Evolutionary conservation across 2,888 invertebrate genomes (phyloP).

Genomic region (Chelonus formosanus): DNA sequence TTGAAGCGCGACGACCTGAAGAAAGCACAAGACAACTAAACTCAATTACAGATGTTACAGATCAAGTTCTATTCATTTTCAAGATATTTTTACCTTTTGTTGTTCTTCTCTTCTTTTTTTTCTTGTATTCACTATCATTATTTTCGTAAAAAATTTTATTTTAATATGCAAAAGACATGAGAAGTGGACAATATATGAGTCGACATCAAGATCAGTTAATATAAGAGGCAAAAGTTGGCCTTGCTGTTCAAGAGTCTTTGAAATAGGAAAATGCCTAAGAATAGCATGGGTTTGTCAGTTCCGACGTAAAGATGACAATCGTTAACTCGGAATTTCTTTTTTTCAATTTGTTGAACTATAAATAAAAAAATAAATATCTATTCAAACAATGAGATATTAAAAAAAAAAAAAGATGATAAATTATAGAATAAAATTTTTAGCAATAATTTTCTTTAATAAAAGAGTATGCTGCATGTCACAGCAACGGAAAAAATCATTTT

Average conservation of each 20-base stretch:
- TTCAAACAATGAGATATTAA: too few relatives aligned
- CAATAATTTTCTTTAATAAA: too few relatives aligned
- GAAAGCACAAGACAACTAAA: conserved; percentile 54
- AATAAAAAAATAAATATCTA: too few relatives aligned
- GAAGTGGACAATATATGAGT: conserved; percentile 30
- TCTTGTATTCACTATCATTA: conserved; percentile 39
- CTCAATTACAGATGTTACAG: conserved; percentile 63
- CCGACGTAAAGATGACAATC: too few relatives aligned
- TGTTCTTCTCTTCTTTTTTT: conserved; percentile 32
- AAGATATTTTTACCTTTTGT: conserved; percentile 28
- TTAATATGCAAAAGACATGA: conserved; percentile 35
- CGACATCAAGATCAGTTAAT: conserved; percentile 1
- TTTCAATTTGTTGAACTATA: too few relatives aligned
- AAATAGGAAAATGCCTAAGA: too few relatives aligned
- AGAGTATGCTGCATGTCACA: too few relatives aligned
- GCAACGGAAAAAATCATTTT: too few relatives aligned
- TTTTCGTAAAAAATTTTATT: conserved; percentile 35
- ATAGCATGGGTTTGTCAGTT: too few relatives aligned
- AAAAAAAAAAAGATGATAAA: too few relatives aligned
- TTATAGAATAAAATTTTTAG: too few relatives aligned
- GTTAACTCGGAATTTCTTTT: too few relatives aligned
- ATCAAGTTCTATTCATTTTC: conserved; percentile 31
- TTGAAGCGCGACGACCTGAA: conserved; percentile 40
- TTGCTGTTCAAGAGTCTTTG: neutral
- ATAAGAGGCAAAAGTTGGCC: neutral